Base-by-base conservation (phyloP, 2,113 vertebrate species). In the Pluvianellus socialis region DNA sequence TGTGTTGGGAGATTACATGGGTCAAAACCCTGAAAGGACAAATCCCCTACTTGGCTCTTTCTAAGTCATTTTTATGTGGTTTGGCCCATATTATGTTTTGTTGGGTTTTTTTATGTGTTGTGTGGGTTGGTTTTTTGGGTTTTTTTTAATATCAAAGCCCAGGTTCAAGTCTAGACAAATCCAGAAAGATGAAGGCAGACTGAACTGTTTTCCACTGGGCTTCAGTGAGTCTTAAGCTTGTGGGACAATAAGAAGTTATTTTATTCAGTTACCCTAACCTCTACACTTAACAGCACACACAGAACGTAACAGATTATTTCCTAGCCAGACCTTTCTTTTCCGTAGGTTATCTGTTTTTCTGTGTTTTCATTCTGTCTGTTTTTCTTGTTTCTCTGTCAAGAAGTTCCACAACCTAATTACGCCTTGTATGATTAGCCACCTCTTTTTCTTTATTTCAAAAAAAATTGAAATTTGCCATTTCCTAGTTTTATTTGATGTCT, bases 371-470 rank as follows among this genome's bases (percentile, higher is more conserved):
- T n/a, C 35, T 28, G 22, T 20, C 40, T 3, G 14, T 14, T 44
- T 65, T 62, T 38, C 44, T 58, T 23, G 5, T 49, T 88, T 67
- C 20, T 59, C 27, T 76, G 9, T 55, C 28, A 55, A 32, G 53
- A 32, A 55, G 53, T 55, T 58, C 14, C 0, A 0, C 2, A 32
- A 30, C 4, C 26, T 53, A 26, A n/a, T 52, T 66, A 17, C 11
- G 9, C 24, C 10, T 27, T 28, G 2, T 11, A 6, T 28, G 45
- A 71, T 74, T 4, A 47, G 4, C 7, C 14, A 14, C 22, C 11
- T 35, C 11, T 66, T 80, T 16, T 62, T 65, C 32, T 59, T 28
- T 9, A 40, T 67, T 71, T 75, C 27, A 26, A 17, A 56, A 35
- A 38, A 38, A 38, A 8, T 38, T 38, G 38, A 38, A 38, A 38